A percentile compares a stretch with the other conserved stretches of the same genome.
Evolutionary conservation across 2,113 vertebrate species (phyloP).

Genomic region (Chiloscyllium plagiosum): DNA sequence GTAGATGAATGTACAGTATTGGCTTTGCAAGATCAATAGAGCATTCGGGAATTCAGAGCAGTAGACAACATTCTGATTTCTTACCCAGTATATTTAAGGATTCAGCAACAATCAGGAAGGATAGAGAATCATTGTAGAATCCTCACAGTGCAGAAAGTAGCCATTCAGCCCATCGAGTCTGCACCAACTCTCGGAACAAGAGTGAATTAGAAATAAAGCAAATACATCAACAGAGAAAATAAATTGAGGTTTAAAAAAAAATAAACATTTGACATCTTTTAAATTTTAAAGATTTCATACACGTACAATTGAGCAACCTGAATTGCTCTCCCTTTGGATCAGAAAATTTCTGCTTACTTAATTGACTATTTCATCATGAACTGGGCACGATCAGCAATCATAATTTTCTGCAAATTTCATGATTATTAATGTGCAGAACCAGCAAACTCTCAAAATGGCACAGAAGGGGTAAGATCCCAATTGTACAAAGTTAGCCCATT

Average conservation of each 20-base stretch:
- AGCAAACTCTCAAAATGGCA: not conserved
- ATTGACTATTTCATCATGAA: not conserved
- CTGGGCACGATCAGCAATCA: not conserved
- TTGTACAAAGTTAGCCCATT: not conserved
- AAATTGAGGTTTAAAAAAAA: not conserved
- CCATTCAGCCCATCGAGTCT: too few relatives aligned
- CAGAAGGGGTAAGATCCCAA: too few relatives aligned
- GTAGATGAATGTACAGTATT: too few relatives aligned
- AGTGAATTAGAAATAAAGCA: too few relatives aligned
- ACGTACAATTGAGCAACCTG: not conserved
- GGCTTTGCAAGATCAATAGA: too few relatives aligned
- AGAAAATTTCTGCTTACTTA: not conserved
- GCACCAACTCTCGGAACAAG: too few relatives aligned
- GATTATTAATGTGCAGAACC: not conserved
- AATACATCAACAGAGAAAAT: not conserved
- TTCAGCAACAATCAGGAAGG: too few relatives aligned
- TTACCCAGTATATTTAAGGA: too few relatives aligned
- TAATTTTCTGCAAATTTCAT: not conserved
- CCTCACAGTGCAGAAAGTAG: too few relatives aligned
- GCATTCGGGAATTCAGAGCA: too few relatives aligned
- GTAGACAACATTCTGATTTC: too few relatives aligned
- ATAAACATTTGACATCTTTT: not conserved
- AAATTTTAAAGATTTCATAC: not conserved
- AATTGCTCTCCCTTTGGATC: not conserved
- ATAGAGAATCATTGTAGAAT: too few relatives aligned